phyloP scores from a whole-genome alignment of 1,140 invertebrate species.

The Halesus radiatus region DNA sequence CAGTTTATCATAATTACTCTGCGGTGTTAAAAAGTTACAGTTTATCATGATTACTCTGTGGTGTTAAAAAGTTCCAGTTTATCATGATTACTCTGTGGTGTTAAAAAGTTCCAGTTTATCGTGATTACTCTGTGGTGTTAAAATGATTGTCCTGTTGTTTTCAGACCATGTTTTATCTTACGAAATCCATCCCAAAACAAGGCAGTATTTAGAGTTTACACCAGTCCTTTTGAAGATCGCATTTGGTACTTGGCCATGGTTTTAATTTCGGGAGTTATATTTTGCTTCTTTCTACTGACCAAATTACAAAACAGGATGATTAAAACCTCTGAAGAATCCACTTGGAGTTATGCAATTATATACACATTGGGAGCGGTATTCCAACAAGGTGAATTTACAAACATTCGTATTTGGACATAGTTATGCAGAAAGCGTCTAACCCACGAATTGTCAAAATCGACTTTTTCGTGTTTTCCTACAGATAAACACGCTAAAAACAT shows the following conservation, averaged over 20 bases:
- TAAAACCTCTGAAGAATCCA: conserved; percentile 54
- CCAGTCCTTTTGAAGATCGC: conserved; percentile 69
- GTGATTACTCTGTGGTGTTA: too few relatives aligned
- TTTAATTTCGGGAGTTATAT: conserved; percentile 48
- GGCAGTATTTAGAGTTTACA: conserved; percentile 73
- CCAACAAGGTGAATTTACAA: conserved; percentile 73
- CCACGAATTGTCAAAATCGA: too few relatives aligned
- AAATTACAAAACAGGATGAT: conserved; percentile 40
- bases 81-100: too few relatives aligned
- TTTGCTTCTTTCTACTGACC: conserved; percentile 15
- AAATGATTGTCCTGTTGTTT: conserved; percentile 38
- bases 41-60: too few relatives aligned
- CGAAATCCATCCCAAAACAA: conserved; percentile 73
- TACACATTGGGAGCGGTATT: conserved; percentile 65
- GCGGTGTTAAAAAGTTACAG: too few relatives aligned
- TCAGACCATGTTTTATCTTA: conserved; percentile 74
- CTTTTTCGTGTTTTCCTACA: too few relatives aligned
- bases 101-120: too few relatives aligned
- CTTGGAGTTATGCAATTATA: conserved; percentile 61
- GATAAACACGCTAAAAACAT: too few relatives aligned
- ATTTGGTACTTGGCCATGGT: conserved; percentile 71
- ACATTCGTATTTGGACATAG: too few relatives aligned
- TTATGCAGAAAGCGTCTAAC: too few relatives aligned
- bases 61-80: too few relatives aligned
- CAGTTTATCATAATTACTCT: too few relatives aligned